Conservation (phyloP, 2,888 invertebrate genomes). For the Stomorhina lunata region DNA sequence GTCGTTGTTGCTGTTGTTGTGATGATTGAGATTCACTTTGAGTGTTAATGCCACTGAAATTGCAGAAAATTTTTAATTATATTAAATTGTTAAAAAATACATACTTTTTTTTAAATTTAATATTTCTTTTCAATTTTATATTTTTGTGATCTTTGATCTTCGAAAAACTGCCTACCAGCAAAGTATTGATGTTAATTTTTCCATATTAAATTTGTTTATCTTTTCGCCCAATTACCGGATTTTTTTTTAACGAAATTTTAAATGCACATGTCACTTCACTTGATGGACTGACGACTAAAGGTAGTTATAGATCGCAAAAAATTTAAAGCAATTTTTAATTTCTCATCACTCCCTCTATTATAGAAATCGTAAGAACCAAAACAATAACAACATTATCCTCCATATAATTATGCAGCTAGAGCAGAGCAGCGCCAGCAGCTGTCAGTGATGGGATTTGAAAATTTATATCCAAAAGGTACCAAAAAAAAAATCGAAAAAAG, state of each 20-base stretch:
- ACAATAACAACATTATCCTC: slow-evolving; percentile 31
- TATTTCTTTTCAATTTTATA: not conserved
- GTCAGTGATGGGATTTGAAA: too few species aligned
- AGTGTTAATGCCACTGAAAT: slow-evolving; percentile 59
- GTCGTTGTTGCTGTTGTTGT: slow-evolving; percentile 34
- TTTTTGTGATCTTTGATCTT: too few species aligned
- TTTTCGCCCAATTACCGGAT: not conserved
- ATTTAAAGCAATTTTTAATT: slow-evolving; percentile 8
- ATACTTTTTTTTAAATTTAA: slow-evolving; percentile 8
- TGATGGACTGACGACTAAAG: not conserved
- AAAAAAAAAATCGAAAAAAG: too few species aligned
- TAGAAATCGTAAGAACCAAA: slow-evolving; percentile 20
- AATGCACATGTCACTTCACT: slow-evolving; percentile 48
- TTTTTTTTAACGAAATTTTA: slow-evolving; percentile 14
- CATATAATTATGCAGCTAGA: too few species aligned
- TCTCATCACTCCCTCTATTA: too few species aligned
- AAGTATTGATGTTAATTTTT: slow-evolving; percentile 51
- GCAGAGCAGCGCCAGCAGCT: too few species aligned
- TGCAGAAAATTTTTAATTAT: slow-evolving; percentile 28
- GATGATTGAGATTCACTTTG: slow-evolving; percentile 51
- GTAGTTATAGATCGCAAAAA: slow-evolving; percentile 19
- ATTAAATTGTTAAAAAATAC: not conserved
- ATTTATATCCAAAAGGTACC: too few species aligned
- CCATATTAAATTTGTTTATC: slow-evolving; percentile 39
- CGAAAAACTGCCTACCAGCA: slow-evolving; percentile 64